A percentile compares a stretch with the other conserved stretches of the same genome.
phyloP scores from a whole-genome alignment of 1,140 invertebrate genomes.

The Tetranychus cinnabarinus region DNA sequence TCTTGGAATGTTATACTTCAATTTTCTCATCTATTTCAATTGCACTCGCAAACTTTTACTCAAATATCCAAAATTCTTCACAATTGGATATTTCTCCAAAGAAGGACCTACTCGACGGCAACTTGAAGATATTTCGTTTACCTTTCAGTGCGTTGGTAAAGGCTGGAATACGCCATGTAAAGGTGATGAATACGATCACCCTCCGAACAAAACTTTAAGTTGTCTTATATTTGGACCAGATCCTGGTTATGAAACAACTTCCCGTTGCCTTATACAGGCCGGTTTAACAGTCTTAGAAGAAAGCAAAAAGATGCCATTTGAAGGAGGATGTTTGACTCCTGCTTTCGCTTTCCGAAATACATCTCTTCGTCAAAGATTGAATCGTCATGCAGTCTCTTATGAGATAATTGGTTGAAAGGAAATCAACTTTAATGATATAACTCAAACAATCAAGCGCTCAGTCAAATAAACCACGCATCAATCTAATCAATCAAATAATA shows the following conservation, averaged over 20 bases:
- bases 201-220: slow-evolving; percentile 39
- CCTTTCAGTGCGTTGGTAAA: slow-evolving; percentile 38
- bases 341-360: slow-evolving; percentile 36
- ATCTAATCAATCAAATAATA: no score
- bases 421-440: not conserved
- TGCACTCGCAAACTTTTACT: slow-evolving; percentile 37
- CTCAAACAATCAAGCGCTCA: no score
- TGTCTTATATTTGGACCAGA: slow-evolving; percentile 30
- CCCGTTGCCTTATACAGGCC: slow-evolving; percentile 38
- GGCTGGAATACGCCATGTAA: slow-evolving; percentile 38
- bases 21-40: slow-evolving; percentile 32
- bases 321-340: slow-evolving; percentile 33
- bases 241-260: slow-evolving; percentile 57
- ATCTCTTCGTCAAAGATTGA: slow-evolving; percentile 31
- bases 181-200: slow-evolving; percentile 30
- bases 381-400: slow-evolving; percentile 33
- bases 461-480: no score
- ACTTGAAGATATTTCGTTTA: slow-evolving; percentile 35
- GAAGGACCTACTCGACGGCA: slow-evolving; percentile 34
- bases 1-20: slow-evolving; percentile 31
- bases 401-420: slow-evolving; percentile 16
- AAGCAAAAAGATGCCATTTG: slow-evolving; percentile 40
- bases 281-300: slow-evolving; percentile 52
- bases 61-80: slow-evolving; percentile 46
- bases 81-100: slow-evolving; percentile 30